phyloP scores from a whole-genome alignment of 2,113 vertebrate genomes.

The Chaetops frenatus region DNA sequence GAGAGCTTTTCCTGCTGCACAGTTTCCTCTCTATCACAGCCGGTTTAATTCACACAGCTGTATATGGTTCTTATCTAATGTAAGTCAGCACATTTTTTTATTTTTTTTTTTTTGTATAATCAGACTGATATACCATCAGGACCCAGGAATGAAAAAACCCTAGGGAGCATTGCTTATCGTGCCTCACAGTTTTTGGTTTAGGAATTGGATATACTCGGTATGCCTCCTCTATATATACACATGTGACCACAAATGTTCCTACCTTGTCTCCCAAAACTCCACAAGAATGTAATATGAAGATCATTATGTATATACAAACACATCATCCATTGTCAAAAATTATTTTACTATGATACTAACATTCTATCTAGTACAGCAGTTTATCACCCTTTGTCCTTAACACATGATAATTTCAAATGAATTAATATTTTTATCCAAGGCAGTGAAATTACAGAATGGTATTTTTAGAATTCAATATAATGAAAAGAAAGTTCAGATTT shows the following conservation, averaged over 20 bases:
- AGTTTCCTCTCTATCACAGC: background rate
- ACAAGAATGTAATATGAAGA: background rate
- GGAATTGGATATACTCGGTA: rapidly evolving
- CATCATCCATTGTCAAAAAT: background rate
- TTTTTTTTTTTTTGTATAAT: background rate
- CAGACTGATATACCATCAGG: background rate
- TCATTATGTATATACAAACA: background rate
- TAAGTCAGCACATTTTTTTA: background rate
- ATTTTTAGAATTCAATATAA: conserved; percentile 39
- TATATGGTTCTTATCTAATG: background rate
- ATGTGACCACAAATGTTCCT: background rate
- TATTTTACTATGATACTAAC: background rate
- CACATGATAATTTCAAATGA: background rate
- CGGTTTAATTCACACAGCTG: background rate
- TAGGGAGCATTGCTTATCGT: background rate
- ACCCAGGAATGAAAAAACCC: background rate
- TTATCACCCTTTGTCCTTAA: background rate
- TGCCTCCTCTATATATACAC: background rate
- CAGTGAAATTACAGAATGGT: conserved; percentile 1
- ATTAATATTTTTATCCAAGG: conserved; percentile 7
- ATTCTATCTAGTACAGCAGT: background rate
- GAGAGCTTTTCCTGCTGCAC: background rate
- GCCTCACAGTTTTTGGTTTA: background rate
- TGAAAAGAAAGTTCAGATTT: conserved; percentile 17
- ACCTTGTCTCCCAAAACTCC: background rate